Evolutionary conservation across 2,888 invertebrate genomes (phyloP).

Genomic region (Drosophila crucigera): DNA sequence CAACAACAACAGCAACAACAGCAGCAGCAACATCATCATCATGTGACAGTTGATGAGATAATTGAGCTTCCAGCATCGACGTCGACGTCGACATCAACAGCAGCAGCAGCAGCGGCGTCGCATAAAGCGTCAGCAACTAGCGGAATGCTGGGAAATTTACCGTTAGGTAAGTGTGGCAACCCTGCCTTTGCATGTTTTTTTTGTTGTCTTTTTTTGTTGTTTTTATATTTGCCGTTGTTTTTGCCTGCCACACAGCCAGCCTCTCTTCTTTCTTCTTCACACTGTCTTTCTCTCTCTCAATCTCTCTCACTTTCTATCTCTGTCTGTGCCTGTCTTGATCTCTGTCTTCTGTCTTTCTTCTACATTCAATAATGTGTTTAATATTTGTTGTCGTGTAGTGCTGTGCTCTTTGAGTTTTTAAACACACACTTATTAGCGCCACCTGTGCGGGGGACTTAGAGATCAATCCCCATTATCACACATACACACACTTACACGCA

Average conservation of each 20-base stretch:
- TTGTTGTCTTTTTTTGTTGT: background rate
- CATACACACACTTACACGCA: slow-evolving; percentile 4
- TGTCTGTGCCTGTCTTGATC: slow-evolving; percentile 19
- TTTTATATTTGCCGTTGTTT: slow-evolving; percentile 24
- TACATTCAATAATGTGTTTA: slow-evolving; percentile 14
- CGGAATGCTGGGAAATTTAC: slow-evolving; percentile 84
- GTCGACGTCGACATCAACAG: slow-evolving; percentile 34
- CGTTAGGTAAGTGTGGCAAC: slow-evolving; percentile 83
- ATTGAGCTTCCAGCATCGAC: slow-evolving; percentile 83
- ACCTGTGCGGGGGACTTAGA: slow-evolving; percentile 15
- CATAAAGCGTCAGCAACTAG: slow-evolving; percentile 68
- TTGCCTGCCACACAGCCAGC: slow-evolving; percentile 28
- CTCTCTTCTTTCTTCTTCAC: slow-evolving; percentile 20
- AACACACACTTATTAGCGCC: slow-evolving; percentile 29
- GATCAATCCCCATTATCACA: slow-evolving; percentile 14
- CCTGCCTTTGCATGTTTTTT: slow-evolving; percentile 3
- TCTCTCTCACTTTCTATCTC: slow-evolving; percentile 10
- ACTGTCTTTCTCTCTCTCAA: slow-evolving; percentile 25
- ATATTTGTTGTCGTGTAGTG: slow-evolving; percentile 44
- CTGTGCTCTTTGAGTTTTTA: slow-evolving; percentile 59
- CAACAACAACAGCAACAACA: slow-evolving; percentile 45
- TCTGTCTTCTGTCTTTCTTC: slow-evolving; percentile 24
- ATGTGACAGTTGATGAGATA: slow-evolving; percentile 84
- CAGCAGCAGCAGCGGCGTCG: slow-evolving; percentile 25
- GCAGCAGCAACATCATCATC: slow-evolving; percentile 75